Percentiles rank a stretch among this genome's conserved stretches.
These are phyloP conservation scores for Acyrthosiphon pisum DNA, from an alignment of 1,140 invertebrate genomes.

Conservation along the genomic window DNA sequence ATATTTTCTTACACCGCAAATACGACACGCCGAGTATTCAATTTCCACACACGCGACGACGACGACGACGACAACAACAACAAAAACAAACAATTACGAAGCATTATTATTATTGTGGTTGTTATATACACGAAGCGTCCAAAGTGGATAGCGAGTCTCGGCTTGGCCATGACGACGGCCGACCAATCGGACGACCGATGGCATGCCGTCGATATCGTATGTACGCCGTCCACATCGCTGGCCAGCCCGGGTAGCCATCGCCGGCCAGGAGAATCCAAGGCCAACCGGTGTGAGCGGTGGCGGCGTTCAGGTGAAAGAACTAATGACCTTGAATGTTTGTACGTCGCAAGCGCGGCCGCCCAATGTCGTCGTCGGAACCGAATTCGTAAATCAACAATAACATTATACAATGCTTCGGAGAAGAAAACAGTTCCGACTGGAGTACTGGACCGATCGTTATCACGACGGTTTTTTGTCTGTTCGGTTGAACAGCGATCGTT, in stretches of 20 bases:
- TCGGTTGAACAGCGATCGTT: neutral
- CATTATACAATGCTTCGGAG: neutral
- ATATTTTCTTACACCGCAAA: constrained; percentile 7
- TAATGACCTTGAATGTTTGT: constrained; percentile 46
- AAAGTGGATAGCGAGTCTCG: neutral
- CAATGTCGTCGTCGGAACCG: neutral
- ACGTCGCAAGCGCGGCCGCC: neutral
- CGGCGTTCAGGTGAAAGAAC: constrained; percentile 54
- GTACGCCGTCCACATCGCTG: neutral
- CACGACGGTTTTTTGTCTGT: neutral
- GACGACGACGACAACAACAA: too few species aligned
- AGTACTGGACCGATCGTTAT: neutral
- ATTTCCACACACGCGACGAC: neutral
- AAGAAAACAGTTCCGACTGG: neutral
- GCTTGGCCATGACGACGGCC: neutral
- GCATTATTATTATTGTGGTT: neutral
- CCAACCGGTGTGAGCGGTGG: constrained; percentile 9
- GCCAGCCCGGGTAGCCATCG: neutral
- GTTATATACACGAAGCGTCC: neutral
- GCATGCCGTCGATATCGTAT: neutral
- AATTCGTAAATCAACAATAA: neutral
- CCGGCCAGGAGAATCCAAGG: constrained; percentile 5
- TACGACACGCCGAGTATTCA: neutral
- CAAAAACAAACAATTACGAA: neutral
- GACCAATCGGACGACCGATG: neutral